Evolutionary conservation across 2,888 invertebrate species (phyloP).

Genomic region (Sipunculus nudus): DNA sequence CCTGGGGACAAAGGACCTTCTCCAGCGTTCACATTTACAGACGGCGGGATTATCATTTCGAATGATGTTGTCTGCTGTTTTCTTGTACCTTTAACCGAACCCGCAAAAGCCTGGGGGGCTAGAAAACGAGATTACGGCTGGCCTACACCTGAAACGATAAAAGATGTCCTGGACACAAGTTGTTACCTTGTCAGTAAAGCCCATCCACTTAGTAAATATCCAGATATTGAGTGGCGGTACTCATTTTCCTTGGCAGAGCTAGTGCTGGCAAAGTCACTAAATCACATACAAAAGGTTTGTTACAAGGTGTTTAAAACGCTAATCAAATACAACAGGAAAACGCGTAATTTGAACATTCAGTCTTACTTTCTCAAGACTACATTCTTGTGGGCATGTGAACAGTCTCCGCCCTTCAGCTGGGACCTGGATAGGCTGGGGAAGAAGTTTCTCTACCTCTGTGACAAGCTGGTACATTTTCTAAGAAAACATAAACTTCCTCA

Average conservation of each 20-base stretch:
- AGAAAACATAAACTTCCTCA: slow-evolving; percentile 40
- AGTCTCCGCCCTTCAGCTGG: slow-evolving; percentile 42
- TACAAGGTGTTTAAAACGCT: slow-evolving; percentile 44
- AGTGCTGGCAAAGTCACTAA: slow-evolving; percentile 39
- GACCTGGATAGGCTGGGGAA: slow-evolving; percentile 36
- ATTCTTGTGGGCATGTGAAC: slow-evolving; percentile 46
- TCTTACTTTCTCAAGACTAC: slow-evolving; percentile 41
- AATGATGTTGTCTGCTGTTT: too few species aligned
- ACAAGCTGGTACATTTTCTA: slow-evolving; percentile 39
- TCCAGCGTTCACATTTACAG: too few species aligned
- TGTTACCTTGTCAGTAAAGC: too few species aligned
- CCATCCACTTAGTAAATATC: too few species aligned
- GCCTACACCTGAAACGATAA: too few species aligned
- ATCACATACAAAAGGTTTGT: slow-evolving; percentile 44
- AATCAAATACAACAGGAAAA: slow-evolving; percentile 31
- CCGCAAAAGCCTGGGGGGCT: too few species aligned
- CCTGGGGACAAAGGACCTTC: too few species aligned
- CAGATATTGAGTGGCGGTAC: slow-evolving; percentile 44
- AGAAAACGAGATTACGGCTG: too few species aligned
- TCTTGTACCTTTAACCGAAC: too few species aligned
- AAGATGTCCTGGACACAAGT: too few species aligned
- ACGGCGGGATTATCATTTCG: too few species aligned
- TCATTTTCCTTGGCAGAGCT: slow-evolving; percentile 46
- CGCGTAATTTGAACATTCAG: slow-evolving; percentile 27
- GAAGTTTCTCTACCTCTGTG: slow-evolving; percentile 40